phyloP scores from a whole-genome alignment of 1,140 invertebrate genomes.

The Coptotermes formosanus region DNA sequence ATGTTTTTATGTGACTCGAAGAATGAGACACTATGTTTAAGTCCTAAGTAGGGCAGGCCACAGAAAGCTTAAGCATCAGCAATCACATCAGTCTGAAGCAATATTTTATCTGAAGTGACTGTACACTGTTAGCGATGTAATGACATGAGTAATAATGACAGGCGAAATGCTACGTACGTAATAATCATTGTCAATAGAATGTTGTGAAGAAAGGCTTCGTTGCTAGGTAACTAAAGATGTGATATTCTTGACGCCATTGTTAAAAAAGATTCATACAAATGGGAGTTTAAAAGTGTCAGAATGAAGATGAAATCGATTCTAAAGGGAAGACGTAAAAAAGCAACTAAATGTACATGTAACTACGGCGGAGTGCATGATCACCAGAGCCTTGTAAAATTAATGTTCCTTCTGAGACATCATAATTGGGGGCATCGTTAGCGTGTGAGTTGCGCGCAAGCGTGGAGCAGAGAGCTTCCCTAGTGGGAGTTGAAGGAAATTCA shows the following conservation, averaged over 20 bases:
- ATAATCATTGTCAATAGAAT: constrained; percentile 14
- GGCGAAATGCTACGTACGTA: constrained; percentile 10
- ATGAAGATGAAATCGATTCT: constrained; percentile 12
- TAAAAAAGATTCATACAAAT: neutral
- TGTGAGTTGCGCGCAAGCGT: neutral
- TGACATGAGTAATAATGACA: constrained; percentile 11
- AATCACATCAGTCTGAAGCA: neutral
- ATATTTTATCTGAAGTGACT: neutral
- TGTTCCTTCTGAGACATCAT: constrained; percentile 8
- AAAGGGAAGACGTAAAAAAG: neutral
- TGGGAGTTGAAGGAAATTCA: neutral
- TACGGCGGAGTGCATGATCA: neutral
- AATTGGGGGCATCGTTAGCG: constrained; percentile 13
- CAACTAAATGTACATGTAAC: neutral
- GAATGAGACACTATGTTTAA: too few relatives aligned
- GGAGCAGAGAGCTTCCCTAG: neutral
- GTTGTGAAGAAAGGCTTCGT: neutral
- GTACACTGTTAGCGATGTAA: neutral
- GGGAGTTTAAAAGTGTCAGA: constrained; percentile 10
- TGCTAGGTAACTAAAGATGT: constrained; percentile 7
- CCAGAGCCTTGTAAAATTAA: neutral
- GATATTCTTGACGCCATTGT: constrained; percentile 13
- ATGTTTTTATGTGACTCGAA: too few relatives aligned
- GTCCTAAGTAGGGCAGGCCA: too few relatives aligned
- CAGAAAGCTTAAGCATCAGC: too few relatives aligned